Base-by-base conservation (phyloP, 2,888 invertebrate species). In the Epinotia demarniana region DNA sequence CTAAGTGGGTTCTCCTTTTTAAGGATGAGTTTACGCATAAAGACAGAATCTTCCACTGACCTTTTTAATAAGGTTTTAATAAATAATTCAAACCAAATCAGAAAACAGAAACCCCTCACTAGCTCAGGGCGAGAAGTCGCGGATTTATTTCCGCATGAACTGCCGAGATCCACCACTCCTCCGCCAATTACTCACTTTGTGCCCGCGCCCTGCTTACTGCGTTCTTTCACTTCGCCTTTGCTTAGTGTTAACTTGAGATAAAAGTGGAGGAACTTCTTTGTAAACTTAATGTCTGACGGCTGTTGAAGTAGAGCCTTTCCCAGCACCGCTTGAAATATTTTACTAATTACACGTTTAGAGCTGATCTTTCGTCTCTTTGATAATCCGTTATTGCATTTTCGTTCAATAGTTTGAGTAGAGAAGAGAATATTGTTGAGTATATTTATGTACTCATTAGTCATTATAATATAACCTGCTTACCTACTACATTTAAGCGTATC, bases 61-160 rank as follows among this genome's bases (percentile, higher is more conserved):
- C 49, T 49, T 49, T 16, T 16, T 16, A 49, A 49, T 16, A 49
- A 13, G 16, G 6, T 27, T 11, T 18, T 18, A 16, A 27, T 61
- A 33, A 63, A 63, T 53, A n/a, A 19, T 23, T 46, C 0, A 58
- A 13, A 19, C 58, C 46, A 58, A 39, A 13, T 39, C 13, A 58
- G 64, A 23, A 60, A 49, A 64, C 57, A 64, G 57, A 39, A 64
- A 53, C 55, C 57, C 58, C 53, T 73, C 66, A 66, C 72, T 72
- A 66, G 64, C 39, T 5, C 57, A 57, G 53, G 68, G 55, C 63
- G 64, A 46, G 46, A 61, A 83, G 82, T 79, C 81, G 77, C 81
- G 82, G 82, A 84, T 85, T 86, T 86, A 84, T 85, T 86, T 86
- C 86, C 85, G 84, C 86, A 78, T 81, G 83, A 84, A 84, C 81